Evolutionary conservation across 23 tunicate species (phyloP).

Genomic region (Botrylloides violaceus): DNA sequence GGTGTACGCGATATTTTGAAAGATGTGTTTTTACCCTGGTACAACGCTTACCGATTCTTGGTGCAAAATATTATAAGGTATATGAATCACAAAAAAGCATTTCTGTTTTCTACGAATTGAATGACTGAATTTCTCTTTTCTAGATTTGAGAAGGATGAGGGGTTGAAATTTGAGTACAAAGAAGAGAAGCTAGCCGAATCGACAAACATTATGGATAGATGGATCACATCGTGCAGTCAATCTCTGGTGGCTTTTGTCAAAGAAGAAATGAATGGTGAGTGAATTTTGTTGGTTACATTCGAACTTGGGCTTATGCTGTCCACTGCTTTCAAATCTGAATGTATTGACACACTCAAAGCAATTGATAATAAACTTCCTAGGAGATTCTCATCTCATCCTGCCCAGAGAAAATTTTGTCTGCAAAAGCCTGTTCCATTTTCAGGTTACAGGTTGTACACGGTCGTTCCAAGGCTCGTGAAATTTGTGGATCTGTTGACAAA

Average conservation of each 20-base stretch:
- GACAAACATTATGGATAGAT: slow-evolving; percentile 88
- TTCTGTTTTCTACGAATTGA: neutral
- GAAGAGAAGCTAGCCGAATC: slow-evolving; percentile 56
- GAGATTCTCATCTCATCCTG: no score
- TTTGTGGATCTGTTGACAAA: slow-evolving; percentile 94
- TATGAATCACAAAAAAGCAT: neutral
- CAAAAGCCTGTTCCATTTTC: slow-evolving; percentile 8
- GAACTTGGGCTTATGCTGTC: no score
- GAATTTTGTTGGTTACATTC: neutral
- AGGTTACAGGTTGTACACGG: slow-evolving; percentile 83
- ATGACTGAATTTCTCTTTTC: no score
- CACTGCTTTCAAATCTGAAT: no score
- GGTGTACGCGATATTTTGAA: slow-evolving; percentile 82
- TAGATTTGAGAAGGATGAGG: slow-evolving; percentile 75
- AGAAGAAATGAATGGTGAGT: slow-evolving; percentile 82
- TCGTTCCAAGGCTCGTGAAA: slow-evolving; percentile 80
- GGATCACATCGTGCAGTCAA: slow-evolving; percentile 91
- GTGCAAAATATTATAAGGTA: slow-evolving; percentile 84
- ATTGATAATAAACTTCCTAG: no score
- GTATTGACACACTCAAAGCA: no score
- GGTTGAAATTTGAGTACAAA: slow-evolving; percentile 41
- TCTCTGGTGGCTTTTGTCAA: slow-evolving; percentile 67
- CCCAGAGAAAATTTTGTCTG: no score
- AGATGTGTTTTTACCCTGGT: slow-evolving; percentile 98
- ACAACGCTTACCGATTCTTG: slow-evolving; percentile 92